phyloP scores from a whole-genome alignment of 1,140 invertebrate species.

The Anastatus disparis region DNA sequence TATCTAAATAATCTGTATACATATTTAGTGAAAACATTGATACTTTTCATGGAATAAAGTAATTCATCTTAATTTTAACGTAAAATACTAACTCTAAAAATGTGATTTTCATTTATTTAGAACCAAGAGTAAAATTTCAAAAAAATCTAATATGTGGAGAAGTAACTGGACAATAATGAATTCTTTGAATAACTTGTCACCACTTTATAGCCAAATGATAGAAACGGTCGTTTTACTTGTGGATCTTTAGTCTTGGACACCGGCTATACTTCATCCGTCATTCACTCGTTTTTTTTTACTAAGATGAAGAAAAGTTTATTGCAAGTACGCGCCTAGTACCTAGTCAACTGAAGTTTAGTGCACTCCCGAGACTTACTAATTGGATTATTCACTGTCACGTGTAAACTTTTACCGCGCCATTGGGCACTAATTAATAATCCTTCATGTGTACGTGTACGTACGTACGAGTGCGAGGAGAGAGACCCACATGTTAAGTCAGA shows the following conservation, averaged over 20 bases:
- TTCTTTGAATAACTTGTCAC: conserved; percentile 42
- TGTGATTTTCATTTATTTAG: too few species aligned
- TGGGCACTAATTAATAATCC: conserved; percentile 48
- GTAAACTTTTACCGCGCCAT: conserved; percentile 25
- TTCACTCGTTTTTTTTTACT: conserved; percentile 52
- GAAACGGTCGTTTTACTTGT: conserved; percentile 43
- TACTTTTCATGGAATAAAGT: too few species aligned
- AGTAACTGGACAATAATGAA: conserved; percentile 34
- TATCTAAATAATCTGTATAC: too few species aligned
- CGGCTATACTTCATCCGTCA: conserved; percentile 49
- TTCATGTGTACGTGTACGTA: conserved; percentile 4
- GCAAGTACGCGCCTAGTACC: not conserved
- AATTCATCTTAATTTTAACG: too few species aligned
- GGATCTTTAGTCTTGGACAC: conserved; percentile 49
- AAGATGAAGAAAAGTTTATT: conserved; percentile 40
- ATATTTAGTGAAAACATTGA: too few species aligned
- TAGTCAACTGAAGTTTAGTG: conserved; percentile 44
- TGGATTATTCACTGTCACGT: conserved; percentile 52
- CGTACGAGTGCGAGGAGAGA: too few species aligned
- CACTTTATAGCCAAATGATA: conserved; percentile 25
- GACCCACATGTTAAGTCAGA: too few species aligned
- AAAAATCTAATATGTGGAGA: too few species aligned
- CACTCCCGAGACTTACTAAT: conserved; percentile 49
- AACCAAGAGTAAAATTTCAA: too few species aligned
- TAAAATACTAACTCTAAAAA: too few species aligned